These are phyloP conservation scores for Euwallacea fornicatus DNA, from an alignment of 1,140 invertebrate genomes.

Conservation along the genomic window DNA sequence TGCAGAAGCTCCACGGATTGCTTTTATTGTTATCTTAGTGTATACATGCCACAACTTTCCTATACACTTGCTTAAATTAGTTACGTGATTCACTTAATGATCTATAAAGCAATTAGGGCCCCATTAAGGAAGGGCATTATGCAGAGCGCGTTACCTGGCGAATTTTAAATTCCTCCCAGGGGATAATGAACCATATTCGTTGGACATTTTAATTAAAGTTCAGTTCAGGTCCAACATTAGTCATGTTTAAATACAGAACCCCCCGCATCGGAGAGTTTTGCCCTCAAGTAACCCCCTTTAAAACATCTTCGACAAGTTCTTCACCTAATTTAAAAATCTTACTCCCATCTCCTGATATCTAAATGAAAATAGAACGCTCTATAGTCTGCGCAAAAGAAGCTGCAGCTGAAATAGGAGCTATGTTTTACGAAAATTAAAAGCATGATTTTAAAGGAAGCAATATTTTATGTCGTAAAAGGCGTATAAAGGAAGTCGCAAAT, in stretches of 20 bases:
- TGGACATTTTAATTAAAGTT: constrained; percentile 1
- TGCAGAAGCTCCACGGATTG: not conserved
- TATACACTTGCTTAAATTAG: not conserved
- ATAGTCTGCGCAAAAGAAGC: too few species aligned
- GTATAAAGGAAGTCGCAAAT: constrained; percentile 6
- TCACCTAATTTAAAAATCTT: too few species aligned
- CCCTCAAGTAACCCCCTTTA: too few species aligned
- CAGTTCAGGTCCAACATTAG: too few species aligned
- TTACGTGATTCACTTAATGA: constrained; percentile 2
- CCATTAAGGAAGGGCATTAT: not conserved
- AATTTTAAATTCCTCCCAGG: constrained; percentile 1
- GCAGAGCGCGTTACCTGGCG: not conserved
- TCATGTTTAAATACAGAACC: too few species aligned
- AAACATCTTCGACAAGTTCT: too few species aligned
- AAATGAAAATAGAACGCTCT: too few species aligned
- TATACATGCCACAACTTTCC: not conserved
- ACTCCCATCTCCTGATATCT: too few species aligned
- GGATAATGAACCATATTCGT: not conserved
- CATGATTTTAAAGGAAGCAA: constrained; percentile 6
- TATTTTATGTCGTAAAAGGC: constrained; percentile 2
- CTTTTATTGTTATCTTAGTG: not conserved
- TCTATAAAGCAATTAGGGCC: constrained; percentile 2
- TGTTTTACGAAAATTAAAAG: constrained; percentile 16
- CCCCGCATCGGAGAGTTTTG: too few species aligned
- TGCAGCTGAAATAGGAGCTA: constrained; percentile 7